Base-by-base conservation (phyloP, 2,797 vertebrate genomes). In the Cetoscarus ocellatus region DNA sequence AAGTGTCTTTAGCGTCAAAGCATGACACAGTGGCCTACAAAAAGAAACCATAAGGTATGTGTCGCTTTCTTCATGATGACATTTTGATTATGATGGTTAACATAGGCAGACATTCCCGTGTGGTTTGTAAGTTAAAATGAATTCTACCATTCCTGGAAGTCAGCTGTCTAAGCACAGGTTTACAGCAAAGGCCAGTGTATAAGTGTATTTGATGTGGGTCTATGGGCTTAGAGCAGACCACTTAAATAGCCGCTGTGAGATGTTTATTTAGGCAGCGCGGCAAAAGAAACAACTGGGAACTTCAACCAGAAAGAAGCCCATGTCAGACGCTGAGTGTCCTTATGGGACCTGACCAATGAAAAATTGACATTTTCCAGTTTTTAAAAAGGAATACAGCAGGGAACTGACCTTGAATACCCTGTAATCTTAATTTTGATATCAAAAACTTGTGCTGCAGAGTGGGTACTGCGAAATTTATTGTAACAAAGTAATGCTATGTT, bases 121-220 rank as follows among this genome's bases (percentile, higher is more conserved):
- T 85, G 88, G 85, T 88, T 82, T 70, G 79, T 71, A 59, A 81
- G 59, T 78, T 79, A 83, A 86, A 85, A 80, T 55, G 34, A 86
- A 74, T 80, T 80, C 71, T 82, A 10, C 27, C 80, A 91, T 92
- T 92, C 85, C 77, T 81, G 83, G 84, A 63, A 88, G 81, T 83
- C 80, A 70, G 78, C 75, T 88, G 77, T 77, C 78, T 78, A 83
- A 91, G 85, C 80, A 86, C 55, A 76, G 79, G 80, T 68, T 83
- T 66, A 63, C 62, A 87, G 75, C 49, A n/a, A 72, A 90, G 69
- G 66, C 70, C 77, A 73, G 80, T 62, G 71, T 76, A 72, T 61
- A 58, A 77, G 75, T 10, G 40, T 51, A 81, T 88, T 90, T 94
- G 88, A 94, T 93, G 92, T 94, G 93, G 91, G 88, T 79, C 80